Evolutionary conservation across 2,113 vertebrate species (phyloP), one percentile per base, ranked within the genome.

Genomic region (Elephantulus edwardii): DNA sequence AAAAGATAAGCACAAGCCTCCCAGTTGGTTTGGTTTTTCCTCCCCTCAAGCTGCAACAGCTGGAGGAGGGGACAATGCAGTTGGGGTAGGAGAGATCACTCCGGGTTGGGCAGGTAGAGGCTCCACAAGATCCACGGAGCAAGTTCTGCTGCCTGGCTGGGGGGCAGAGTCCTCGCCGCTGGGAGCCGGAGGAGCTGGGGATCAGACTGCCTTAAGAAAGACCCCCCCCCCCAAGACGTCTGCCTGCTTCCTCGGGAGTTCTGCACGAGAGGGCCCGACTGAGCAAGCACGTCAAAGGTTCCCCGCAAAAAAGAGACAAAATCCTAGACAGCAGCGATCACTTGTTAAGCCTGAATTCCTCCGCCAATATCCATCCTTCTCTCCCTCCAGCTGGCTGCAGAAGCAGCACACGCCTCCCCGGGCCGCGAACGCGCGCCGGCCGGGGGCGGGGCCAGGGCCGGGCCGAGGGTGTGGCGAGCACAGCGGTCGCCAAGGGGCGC

Each of bases 401-500:
- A 9, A 80, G 95, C 93, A 60, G 95, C 93, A 96, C 96, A 95
- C 96, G 92, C 95, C 96, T 96, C 96, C 96, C 95, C 92, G 2
- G 92, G 90, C 94, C 92, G 82, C 56, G 82, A 87, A 22, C 88
- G 88, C 86, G 89, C 95, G 83, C 72, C 35, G 88, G 93, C 85
- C 89, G 86, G 95, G 91, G 93, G 91, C 92, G 91, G 92, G 94
- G 94, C 90, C 83, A 80, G 95, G 91, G 90, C 89, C 82, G 74
- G 4, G 88, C 94, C 60, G 93, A 83, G 95, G 96, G 96, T 72
- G 95, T 84, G 96, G 94, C 93, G 60, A 88, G 33, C 89, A 0
- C 40, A 30, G 72, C 54, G 1, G 89, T 46, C 70, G 44, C 93
- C 82, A 0, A n/a, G 38, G 91, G 89, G 89, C 64, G 60, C 92